These are phyloP conservation scores for Pammene aurita DNA, from an alignment of 2,888 invertebrate genomes.

Conservation along the genomic window DNA sequence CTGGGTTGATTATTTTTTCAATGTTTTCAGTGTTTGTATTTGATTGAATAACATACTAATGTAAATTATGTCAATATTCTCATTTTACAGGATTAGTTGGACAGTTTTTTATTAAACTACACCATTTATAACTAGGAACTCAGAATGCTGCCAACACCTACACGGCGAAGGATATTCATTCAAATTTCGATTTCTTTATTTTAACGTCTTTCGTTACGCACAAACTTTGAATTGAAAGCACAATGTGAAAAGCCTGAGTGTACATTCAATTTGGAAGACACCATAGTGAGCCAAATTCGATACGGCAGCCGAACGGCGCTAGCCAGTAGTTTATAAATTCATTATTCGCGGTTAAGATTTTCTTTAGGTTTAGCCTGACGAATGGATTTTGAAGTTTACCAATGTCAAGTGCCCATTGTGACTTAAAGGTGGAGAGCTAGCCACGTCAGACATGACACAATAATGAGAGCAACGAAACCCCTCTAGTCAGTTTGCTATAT, in stretches of 20 bases:
- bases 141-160: slow-evolving; percentile 7
- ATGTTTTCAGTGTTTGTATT: too few relatives aligned
- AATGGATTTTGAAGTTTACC: slow-evolving; percentile 21
- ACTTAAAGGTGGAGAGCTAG: too few relatives aligned
- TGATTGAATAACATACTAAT: too few relatives aligned
- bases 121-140: background rate
- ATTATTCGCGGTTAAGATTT: slow-evolving; percentile 39
- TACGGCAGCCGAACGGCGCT: slow-evolving; percentile 47
- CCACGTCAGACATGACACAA: too few relatives aligned
- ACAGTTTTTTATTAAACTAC: too few relatives aligned
- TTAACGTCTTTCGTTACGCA: slow-evolving; percentile 62
- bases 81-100: too few relatives aligned
- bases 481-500: too few relatives aligned
- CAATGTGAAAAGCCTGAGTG: slow-evolving; percentile 64
- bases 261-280: slow-evolving; percentile 78
- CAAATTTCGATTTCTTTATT: slow-evolving; percentile 30
- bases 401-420: slow-evolving; percentile 34
- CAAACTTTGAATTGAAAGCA: slow-evolving; percentile 65
- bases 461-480: too few relatives aligned
- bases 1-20: too few relatives aligned
- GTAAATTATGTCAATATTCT: too few relatives aligned
- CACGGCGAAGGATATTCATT: slow-evolving; percentile 30
- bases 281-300: slow-evolving; percentile 74
- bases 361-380: slow-evolving; percentile 39
- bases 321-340: slow-evolving; percentile 42